These are phyloP conservation scores for Drosophila imparisetae DNA, from an alignment of 2,888 invertebrate genomes.

Conservation along the genomic window DNA sequence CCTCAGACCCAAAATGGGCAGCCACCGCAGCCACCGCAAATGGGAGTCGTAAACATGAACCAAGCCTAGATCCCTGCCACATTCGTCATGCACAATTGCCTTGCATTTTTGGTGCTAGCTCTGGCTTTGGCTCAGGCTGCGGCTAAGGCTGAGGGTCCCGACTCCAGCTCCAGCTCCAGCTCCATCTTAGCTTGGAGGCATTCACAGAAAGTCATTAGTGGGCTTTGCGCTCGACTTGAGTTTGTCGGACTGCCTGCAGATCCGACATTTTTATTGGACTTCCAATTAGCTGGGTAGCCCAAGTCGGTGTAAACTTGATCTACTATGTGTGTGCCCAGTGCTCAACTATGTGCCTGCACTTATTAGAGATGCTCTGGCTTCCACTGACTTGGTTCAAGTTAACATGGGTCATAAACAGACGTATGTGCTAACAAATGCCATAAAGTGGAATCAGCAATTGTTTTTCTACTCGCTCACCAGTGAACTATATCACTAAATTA, in stretches of 20 bases:
- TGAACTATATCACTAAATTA: neutral
- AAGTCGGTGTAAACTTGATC: constrained; percentile 75
- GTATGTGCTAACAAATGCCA: neutral
- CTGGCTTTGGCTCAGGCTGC: constrained; percentile 16
- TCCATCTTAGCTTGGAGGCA: constrained; percentile 49
- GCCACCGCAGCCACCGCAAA: constrained; percentile 68
- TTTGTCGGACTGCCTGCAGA: constrained; percentile 71
- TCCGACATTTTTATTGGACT: constrained; percentile 81
- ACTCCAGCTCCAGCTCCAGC: constrained; percentile 12
- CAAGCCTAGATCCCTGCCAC: constrained; percentile 62
- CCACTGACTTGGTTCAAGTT: constrained; percentile 1
- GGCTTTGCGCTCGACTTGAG: constrained; percentile 73
- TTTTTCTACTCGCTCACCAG: neutral
- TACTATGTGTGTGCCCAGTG: constrained; percentile 56
- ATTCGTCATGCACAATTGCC: constrained; percentile 79
- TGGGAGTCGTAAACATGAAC: constrained; percentile 73
- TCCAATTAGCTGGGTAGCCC: constrained; percentile 75
- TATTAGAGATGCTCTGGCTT: constrained; percentile 30
- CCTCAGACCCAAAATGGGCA: constrained; percentile 50
- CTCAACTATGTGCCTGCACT: constrained; percentile 21
- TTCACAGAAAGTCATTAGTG: constrained; percentile 80
- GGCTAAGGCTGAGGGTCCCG: constrained; percentile 4
- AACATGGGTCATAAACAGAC: neutral
- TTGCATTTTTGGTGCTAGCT: constrained; percentile 53
- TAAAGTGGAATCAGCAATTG: neutral